Conservation (phyloP, 2,113 vertebrate species). For the Suncus etruscus region DNA sequence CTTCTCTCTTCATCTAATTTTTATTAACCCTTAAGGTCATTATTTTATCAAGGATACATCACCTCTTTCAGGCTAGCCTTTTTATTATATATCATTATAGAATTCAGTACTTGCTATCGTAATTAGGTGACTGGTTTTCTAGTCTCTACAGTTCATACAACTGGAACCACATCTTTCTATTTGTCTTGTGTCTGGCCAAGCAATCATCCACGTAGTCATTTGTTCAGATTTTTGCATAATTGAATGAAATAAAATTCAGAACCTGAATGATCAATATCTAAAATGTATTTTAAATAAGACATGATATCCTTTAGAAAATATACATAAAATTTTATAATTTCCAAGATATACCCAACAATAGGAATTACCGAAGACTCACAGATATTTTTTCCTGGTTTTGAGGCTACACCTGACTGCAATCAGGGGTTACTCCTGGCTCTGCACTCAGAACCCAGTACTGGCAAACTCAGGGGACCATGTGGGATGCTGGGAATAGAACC, state of each 20-base stretch:
- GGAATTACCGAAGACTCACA: not conserved
- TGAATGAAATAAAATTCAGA: not conserved
- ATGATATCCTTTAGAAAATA: constrained; percentile 8
- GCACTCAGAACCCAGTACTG: no score
- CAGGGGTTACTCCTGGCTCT: no score
- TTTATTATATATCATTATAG: accelerated
- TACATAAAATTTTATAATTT: not conserved
- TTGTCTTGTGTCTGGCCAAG: not conserved
- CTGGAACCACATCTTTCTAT: not conserved
- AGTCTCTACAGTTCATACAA: not conserved
- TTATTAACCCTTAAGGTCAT: not conserved
- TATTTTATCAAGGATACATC: not conserved
- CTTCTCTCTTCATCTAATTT: not conserved
- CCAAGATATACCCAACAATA: not conserved
- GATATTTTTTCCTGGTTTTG: not conserved
- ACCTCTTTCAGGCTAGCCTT: not conserved
- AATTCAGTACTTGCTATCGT: not conserved
- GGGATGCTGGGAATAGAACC: no score
- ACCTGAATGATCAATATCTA: not conserved
- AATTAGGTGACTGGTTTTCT: not conserved
- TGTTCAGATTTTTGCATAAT: not conserved
- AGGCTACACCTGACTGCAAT: no score
- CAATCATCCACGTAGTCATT: not conserved
- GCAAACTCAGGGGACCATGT: no score
- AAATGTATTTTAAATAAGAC: constrained; percentile 31